Evolutionary conservation across 2,113 vertebrate genomes (phyloP), one percentile per base, ranked within the genome.

Genomic region (Pelobates fuscus): DNA sequence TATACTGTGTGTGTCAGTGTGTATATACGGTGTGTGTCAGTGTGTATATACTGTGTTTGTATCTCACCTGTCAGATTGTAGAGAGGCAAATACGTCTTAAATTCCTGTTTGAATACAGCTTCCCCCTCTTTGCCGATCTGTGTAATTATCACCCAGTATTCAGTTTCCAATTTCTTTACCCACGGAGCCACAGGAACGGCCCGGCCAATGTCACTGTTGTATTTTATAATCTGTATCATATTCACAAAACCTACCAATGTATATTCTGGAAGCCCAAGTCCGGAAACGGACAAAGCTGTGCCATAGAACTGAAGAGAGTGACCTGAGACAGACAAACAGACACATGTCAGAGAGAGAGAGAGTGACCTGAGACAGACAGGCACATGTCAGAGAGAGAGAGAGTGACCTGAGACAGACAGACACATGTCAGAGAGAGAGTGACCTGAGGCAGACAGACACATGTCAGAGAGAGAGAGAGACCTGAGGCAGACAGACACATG

Each of bases 101-200:
- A 77, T 77, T 87, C 89, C 60, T 87, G 80, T 18, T 81, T 84
- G 79, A 89, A 90, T 86, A 87, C 86, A 70, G 84, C 84, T 83
- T 89, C 80, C 32, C 82, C 82, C 78, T 72, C 88, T 64, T 26
- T 67, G 14, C 84, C 80, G 32, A 85, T 84, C 73, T 79, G 37
- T 0, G 87, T 90, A 20, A 87, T 84, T 27, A 82, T 81, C 0
- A 68, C 29, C 85, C 89, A 91, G 81, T 90, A 90, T 0, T 79
- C 61, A 0, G 1, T 0, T 0, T 2, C 0, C 43, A 87, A 69
- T 4, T 63, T 63, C 30, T 41, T 37, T 8, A 63, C 2, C 61
- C 61, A 63, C 2, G 2, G 29, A 63, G 61, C 61, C 61, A 63
- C 61, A 30, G 61, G 61, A 8, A 63, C 29, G 10, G 1, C 2